phyloP scores from a whole-genome alignment of 1,140 invertebrate species.

The Leptonema lineaticorne region DNA sequence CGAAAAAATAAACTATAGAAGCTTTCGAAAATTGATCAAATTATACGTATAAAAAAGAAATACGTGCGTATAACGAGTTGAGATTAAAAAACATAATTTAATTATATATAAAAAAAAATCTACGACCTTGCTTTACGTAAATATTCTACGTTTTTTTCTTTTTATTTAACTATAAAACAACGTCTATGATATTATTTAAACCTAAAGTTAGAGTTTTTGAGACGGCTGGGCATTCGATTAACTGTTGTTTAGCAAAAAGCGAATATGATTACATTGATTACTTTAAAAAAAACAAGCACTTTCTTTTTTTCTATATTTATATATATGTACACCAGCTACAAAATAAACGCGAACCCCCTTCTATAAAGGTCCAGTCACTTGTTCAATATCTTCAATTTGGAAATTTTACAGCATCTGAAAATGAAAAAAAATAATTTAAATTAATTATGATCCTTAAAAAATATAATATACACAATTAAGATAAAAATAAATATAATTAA shows the following conservation, averaged over 20 bases:
- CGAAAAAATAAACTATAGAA: background rate
- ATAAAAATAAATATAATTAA: too few relatives aligned
- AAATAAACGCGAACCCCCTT: conserved; percentile 7
- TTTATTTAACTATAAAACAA: too few relatives aligned
- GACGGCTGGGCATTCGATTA: conserved; percentile 21
- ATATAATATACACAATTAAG: conserved; percentile 3
- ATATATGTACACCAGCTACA: background rate
- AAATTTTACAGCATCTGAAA: conserved; percentile 31
- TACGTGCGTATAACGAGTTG: conserved; percentile 28
- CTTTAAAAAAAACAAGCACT: conserved; percentile 5
- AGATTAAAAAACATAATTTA: conserved; percentile 10
- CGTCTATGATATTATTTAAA: conserved; percentile 13
- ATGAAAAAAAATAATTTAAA: conserved; percentile 15
- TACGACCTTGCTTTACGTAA: background rate
- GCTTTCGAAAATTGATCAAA: background rate
- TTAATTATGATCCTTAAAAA: too few relatives aligned
- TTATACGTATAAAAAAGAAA: background rate
- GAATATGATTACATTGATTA: conserved; percentile 10
- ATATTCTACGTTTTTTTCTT: background rate
- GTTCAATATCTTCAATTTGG: background rate
- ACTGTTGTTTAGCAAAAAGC: conserved; percentile 7
- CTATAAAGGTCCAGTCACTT: conserved; percentile 6
- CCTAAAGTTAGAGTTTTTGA: conserved; percentile 3
- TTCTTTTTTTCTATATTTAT: background rate
- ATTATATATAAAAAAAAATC: too few relatives aligned